A percentile compares a stretch with the other conserved stretches of the same genome.
These are phyloP conservation scores for Scrobipalpa costella DNA, from an alignment of 2,888 invertebrate genomes.

Conservation along the genomic window DNA sequence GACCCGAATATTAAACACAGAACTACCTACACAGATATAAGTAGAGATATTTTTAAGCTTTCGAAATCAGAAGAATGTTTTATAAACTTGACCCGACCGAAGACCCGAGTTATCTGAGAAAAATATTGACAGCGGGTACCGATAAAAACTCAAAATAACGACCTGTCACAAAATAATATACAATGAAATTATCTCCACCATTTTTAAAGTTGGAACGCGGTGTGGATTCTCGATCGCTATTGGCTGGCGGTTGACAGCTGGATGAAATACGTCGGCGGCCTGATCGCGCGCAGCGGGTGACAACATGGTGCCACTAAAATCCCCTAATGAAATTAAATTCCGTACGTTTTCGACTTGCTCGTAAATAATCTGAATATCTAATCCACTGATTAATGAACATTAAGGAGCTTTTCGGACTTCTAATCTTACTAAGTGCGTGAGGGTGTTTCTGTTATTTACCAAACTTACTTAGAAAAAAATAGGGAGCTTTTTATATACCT, in stretches of 20 bases:
- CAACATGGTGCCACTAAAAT: constrained; percentile 75
- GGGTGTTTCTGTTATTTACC: not conserved
- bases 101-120: constrained; percentile 52
- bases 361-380: constrained; percentile 77
- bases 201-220: constrained; percentile 73
- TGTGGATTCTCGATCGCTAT: constrained; percentile 54
- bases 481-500: not conserved
- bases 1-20: constrained; percentile 7
- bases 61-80: constrained; percentile 31
- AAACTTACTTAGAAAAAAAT: not conserved
- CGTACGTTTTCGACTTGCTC: constrained; percentile 77
- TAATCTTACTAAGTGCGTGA: constrained; percentile 49
- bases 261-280: constrained; percentile 68
- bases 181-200: constrained; percentile 80
- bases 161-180: constrained; percentile 81
- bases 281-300: constrained; percentile 76
- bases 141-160: constrained; percentile 78
- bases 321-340: constrained; percentile 81
- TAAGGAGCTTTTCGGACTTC: constrained; percentile 54
- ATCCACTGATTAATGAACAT: constrained; percentile 78
- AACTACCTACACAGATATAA: not conserved
- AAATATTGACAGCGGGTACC: constrained; percentile 68
- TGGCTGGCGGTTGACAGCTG: constrained; percentile 76
- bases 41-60: constrained; percentile 8
- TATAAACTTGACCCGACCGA: constrained; percentile 42